Base-by-base conservation (phyloP, 2,797 vertebrate species). In the Cirrhinus molitorella region DNA sequence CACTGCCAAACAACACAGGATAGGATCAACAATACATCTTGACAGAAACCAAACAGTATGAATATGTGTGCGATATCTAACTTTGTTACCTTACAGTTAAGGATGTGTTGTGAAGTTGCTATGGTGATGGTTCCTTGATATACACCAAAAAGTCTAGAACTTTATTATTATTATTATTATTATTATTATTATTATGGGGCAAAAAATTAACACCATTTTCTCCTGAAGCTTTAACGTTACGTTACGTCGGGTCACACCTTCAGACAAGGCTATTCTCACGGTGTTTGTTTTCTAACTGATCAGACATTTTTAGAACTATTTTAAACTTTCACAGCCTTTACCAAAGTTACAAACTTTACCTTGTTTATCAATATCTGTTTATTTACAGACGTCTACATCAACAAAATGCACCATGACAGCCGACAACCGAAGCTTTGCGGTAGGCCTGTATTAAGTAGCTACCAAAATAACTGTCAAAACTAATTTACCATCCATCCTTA, bases 51-150 rank as follows among this genome's bases (percentile, higher is more conserved):
- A 67, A 63, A 70, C 28, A 53, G 59, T 71, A 80, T 43, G 37
- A n/a, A 40, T 59, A 9, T 37, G 47, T 76, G 71, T 37, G 37
- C 40, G 68, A 77, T 81, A 53, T 86, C 75, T 31, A 51, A 49
- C 72, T 76, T 61, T 57, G 72, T 85, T 75, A 70, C 66, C 57
- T 80, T 79, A 73, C 57, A 81, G 77, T 76, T 51, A 63, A 73
- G 75, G 81, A 77, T 85, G 84, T 85, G 87, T 80, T 86, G 47
- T 57, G 17, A 55, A 63, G 87, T 88, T 87, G 83, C 87, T 84
- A 88, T 86, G 87, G 87, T 70, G 80, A 88, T 73, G 72, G 68
- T 84, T 83, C 66, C 74, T 87, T 85, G 70, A 80, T 84, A 85
- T 87, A 76, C 84, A 81, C 81, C 84, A 75, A 75, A n/a, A n/a